Percentiles rank a stretch among this genome's conserved stretches.
phyloP scores from a whole-genome alignment of 1,140 invertebrate species.

The Drosophila lacteicornis region DNA sequence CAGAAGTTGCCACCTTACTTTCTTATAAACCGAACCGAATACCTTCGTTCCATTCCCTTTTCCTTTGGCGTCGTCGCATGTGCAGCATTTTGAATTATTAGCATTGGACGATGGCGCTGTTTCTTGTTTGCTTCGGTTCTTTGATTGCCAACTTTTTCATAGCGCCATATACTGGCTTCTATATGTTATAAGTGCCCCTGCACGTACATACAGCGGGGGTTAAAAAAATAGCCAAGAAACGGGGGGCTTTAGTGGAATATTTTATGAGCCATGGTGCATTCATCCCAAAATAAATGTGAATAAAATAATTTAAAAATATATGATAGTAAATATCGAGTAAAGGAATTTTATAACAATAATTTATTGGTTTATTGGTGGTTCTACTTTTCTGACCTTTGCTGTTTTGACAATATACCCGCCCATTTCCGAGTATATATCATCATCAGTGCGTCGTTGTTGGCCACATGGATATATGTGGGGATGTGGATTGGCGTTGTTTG shows the following conservation, averaged over 20 bases:
- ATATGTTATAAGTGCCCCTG: too few relatives aligned
- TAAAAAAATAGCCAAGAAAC: not conserved
- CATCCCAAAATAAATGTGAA: too few relatives aligned
- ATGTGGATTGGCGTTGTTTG: conserved; percentile 68
- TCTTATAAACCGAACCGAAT: conserved; percentile 28
- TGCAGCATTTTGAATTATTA: conserved; percentile 82
- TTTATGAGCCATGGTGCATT: too few relatives aligned
- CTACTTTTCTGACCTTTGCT: not conserved
- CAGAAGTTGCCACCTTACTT: conserved; percentile 60
- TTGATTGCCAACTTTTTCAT: conserved; percentile 68
- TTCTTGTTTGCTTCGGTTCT: conserved; percentile 59
- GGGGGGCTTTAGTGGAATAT: too few relatives aligned
- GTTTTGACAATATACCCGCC: conserved; percentile 3
- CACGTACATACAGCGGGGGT: not conserved
- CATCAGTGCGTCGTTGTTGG: conserved; percentile 34
- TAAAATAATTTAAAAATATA: too few relatives aligned
- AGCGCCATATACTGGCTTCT: conserved; percentile 43
- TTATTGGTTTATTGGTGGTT: too few relatives aligned
- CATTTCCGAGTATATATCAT: conserved; percentile 50
- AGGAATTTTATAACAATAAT: too few relatives aligned
- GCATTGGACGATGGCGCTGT: conserved; percentile 51
- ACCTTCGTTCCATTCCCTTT: conserved; percentile 7
- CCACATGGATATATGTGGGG: conserved; percentile 32
- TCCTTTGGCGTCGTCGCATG: conserved; percentile 39
- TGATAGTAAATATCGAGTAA: too few relatives aligned